phyloP scores from a whole-genome alignment of 2,113 vertebrate species.

The Anser brachyrhynchus region DNA sequence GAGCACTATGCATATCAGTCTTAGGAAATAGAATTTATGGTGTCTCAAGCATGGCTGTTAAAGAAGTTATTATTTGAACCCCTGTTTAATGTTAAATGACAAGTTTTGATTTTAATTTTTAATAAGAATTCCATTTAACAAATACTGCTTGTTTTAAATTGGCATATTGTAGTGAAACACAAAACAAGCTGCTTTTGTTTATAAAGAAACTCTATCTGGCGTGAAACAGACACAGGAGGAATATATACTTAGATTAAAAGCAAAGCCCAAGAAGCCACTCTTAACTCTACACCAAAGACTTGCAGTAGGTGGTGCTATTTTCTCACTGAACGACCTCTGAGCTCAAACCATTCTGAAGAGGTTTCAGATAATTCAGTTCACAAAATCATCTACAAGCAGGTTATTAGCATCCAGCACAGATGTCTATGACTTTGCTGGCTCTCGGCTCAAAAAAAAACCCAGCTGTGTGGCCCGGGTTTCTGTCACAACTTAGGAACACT shows the following conservation, averaged over 20 bases:
- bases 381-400: neutral
- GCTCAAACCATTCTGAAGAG: neutral
- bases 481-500: rapidly evolving
- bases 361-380: neutral
- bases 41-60: neutral
- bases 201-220: neutral
- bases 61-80: neutral
- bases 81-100: neutral
- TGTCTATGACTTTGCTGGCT: neutral
- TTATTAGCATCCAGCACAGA: neutral
- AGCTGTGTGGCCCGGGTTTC: rapidly evolving
- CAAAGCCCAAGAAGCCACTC: neutral
- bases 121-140: neutral
- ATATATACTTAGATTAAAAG: neutral
- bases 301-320: slow-evolving; percentile 70
- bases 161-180: neutral
- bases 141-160: neutral
- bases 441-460: neutral
- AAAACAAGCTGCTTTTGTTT: neutral
- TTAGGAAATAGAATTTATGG: neutral
- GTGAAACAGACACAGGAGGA: neutral
- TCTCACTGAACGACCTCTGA: neutral
- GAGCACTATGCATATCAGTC: neutral
- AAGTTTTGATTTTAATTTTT: neutral
- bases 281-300: rapidly evolving